These are phyloP conservation scores for Apoda limacodes DNA, from an alignment of 2,888 invertebrate species.

Conservation along the genomic window DNA sequence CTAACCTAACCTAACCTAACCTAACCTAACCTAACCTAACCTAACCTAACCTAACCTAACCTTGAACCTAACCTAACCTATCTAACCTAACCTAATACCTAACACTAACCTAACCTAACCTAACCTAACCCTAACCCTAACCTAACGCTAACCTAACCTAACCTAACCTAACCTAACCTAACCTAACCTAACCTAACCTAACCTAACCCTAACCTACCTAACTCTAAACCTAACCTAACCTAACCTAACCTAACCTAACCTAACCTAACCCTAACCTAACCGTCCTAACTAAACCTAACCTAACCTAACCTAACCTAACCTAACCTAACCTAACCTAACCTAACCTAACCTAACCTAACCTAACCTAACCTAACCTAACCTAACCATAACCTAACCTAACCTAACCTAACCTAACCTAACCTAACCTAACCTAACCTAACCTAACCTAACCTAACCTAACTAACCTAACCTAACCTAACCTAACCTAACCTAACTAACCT, in stretches of 20 bases:
- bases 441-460: conserved; percentile 13
- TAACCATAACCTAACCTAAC: conserved; percentile 14
- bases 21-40: conserved; percentile 10
- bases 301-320: conserved; percentile 12
- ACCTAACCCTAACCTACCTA: conserved; percentile 14
- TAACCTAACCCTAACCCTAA: conserved; percentile 8
- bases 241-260: conserved; percentile 15
- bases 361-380: conserved; percentile 15
- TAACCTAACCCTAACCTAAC: conserved; percentile 13
- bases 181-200: conserved; percentile 16
- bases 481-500: conserved; percentile 16
- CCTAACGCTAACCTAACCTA: conserved; percentile 15
- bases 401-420: conserved; percentile 11
- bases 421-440: conserved; percentile 13
- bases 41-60: conserved; percentile 10
- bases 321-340: conserved; percentile 14
- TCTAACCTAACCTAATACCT: conserved; percentile 11
- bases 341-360: conserved; percentile 15
- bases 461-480: conserved; percentile 15
- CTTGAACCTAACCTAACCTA: conserved; percentile 11
- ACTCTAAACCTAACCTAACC: conserved; percentile 14
- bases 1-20: conserved; percentile 9
- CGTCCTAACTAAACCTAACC: conserved; percentile 12
- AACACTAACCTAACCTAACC: conserved; percentile 10
- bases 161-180: conserved; percentile 17